phyloP scores from a whole-genome alignment of 1,140 invertebrate species.

The Drosophila orena region DNA sequence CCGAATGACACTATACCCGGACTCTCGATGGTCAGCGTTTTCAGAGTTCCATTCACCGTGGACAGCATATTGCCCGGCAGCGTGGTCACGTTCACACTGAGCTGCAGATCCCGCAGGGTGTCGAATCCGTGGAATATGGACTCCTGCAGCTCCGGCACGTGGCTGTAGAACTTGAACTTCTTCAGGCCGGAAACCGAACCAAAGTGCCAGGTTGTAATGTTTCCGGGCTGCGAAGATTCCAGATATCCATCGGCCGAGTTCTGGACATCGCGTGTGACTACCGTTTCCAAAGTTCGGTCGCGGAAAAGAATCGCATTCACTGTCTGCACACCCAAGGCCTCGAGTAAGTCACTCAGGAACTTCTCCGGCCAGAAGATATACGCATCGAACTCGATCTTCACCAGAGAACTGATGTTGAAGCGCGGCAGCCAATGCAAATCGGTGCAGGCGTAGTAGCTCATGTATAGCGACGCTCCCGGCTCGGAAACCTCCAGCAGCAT shows the following conservation, averaged over 20 bases:
- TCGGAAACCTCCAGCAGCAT: slow-evolving; percentile 67
- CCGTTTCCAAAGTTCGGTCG: slow-evolving; percentile 52
- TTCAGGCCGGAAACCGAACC: slow-evolving; percentile 42
- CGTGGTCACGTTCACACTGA: slow-evolving; percentile 34
- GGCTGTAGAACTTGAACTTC: slow-evolving; percentile 60
- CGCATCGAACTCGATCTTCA: slow-evolving; percentile 65
- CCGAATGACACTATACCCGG: slow-evolving; percentile 49
- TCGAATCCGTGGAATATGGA: slow-evolving; percentile 54
- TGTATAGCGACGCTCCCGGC: slow-evolving; percentile 46
- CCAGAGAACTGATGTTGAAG: slow-evolving; percentile 51
- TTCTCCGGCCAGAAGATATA: slow-evolving; percentile 59
- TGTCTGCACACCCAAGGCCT: slow-evolving; percentile 36
- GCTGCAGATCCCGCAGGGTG: slow-evolving; percentile 46
- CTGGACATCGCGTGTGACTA: slow-evolving; percentile 4
- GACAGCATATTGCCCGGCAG: slow-evolving; percentile 46
- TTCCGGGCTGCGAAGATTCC: slow-evolving; percentile 3
- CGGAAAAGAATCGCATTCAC: slow-evolving; percentile 55
- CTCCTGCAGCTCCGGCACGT: slow-evolving; percentile 36
- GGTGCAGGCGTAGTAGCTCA: slow-evolving; percentile 56
- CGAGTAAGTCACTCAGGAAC: slow-evolving; percentile 49
- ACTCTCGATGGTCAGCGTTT: slow-evolving; percentile 54
- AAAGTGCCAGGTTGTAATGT: slow-evolving; percentile 45
- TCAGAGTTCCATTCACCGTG: slow-evolving; percentile 40
- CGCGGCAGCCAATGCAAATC: slow-evolving; percentile 47
- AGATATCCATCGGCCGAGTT: neutral